Conservation (phyloP, 2,888 invertebrate genomes). For the Synergus laeviventris region DNA sequence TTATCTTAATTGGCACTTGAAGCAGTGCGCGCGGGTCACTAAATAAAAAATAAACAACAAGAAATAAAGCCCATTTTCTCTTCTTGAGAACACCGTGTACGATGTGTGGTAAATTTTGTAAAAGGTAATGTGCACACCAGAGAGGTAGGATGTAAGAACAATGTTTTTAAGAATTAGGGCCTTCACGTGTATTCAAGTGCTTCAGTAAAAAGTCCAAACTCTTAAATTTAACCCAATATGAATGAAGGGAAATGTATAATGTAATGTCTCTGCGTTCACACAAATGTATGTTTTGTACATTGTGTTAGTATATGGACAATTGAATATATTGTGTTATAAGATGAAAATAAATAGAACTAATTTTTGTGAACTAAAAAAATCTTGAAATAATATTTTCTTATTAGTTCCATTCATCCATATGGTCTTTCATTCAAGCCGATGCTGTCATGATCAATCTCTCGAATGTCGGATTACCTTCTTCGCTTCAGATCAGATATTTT, state of each 20-base stretch:
- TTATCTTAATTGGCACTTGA: constrained; percentile 19
- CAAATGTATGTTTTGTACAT: no score
- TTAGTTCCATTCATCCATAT: constrained; percentile 8
- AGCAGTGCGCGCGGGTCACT: background rate
- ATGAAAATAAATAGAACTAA: background rate
- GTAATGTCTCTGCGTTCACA: no score
- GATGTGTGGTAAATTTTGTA: constrained; percentile 15
- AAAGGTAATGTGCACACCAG: constrained; percentile 22
- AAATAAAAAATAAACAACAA: constrained; percentile 25
- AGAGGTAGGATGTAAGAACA: background rate
- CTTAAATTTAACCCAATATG: background rate
- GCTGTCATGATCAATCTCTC: constrained; percentile 4
- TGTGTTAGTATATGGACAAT: no score
- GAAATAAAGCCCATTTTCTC: background rate
- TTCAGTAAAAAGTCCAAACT: background rate
- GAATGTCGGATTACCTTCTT: background rate
- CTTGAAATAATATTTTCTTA: background rate
- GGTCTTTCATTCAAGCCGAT: constrained; percentile 27
- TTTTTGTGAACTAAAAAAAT: background rate
- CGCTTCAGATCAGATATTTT: constrained; percentile 19
- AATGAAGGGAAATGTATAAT: background rate
- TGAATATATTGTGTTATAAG: no score
- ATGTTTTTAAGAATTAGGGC: background rate
- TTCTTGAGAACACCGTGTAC: constrained; percentile 4
- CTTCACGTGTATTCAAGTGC: constrained; percentile 5